These are phyloP conservation scores for Pseudoatta argentina DNA, from an alignment of 1,140 invertebrate species.

Conservation along the genomic window DNA sequence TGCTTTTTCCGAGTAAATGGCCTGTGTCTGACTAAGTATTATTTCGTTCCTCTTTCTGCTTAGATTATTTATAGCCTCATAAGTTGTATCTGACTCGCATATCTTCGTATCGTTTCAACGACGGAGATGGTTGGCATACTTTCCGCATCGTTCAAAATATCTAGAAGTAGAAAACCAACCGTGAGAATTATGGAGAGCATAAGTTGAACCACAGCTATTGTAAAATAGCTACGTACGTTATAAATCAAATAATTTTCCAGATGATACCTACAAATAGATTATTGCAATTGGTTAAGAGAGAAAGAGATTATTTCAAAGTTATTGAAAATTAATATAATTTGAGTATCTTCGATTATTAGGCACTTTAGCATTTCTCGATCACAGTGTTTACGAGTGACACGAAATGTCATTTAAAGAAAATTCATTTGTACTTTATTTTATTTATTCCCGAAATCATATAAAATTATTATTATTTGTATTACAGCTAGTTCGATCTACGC, in stretches of 20 bases:
- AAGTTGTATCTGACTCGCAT: slow-evolving; percentile 55
- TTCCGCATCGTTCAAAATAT: slow-evolving; percentile 46
- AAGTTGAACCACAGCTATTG: neutral
- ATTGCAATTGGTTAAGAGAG: neutral
- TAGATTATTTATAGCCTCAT: slow-evolving; percentile 53
- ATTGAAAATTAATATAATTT: neutral
- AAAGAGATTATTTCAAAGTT: neutral
- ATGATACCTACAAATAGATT: neutral
- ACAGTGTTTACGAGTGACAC: neutral
- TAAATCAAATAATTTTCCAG: slow-evolving; percentile 2
- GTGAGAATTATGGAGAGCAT: slow-evolving; percentile 21
- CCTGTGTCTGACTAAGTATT: slow-evolving; percentile 57
- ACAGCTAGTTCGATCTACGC: too few species aligned
- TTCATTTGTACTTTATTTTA: neutral
- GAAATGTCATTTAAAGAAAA: neutral
- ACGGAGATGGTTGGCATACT: slow-evolving; percentile 36
- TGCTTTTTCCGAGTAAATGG: slow-evolving; percentile 40
- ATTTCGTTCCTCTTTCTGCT: slow-evolving; percentile 43
- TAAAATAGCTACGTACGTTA: neutral
- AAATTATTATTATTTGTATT: slow-evolving; percentile 1
- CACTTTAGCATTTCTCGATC: neutral
- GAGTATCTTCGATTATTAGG: neutral
- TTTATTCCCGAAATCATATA: neutral
- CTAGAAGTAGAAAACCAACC: slow-evolving; percentile 5
- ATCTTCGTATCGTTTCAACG: slow-evolving; percentile 52